phyloP scores from a whole-genome alignment of 2,888 invertebrate species.

The Dorcus hopei region DNA sequence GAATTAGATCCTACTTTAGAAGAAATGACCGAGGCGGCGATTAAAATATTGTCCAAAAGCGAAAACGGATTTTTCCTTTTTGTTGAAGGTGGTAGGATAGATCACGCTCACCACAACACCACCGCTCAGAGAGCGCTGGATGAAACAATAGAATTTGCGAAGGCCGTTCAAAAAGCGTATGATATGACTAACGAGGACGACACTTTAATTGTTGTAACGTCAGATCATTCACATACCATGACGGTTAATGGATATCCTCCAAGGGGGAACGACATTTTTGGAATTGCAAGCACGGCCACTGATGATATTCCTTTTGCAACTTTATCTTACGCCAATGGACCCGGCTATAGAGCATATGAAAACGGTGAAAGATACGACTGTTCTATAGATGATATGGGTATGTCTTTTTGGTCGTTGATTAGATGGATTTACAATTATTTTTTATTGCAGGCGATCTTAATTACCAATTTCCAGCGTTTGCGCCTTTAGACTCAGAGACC shows the following conservation, averaged over 20 bases:
- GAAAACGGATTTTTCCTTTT: slow-evolving; percentile 74
- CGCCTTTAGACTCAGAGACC: slow-evolving; percentile 63
- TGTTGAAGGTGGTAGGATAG: slow-evolving; percentile 75
- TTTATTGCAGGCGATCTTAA: slow-evolving; percentile 46
- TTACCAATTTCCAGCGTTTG: slow-evolving; percentile 59
- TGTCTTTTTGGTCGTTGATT: neutral
- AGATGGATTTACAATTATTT: neutral
- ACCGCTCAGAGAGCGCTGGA: slow-evolving; percentile 66
- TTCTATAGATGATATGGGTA: slow-evolving; percentile 49
- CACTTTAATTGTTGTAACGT: slow-evolving; percentile 74
- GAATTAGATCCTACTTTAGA: slow-evolving; percentile 63
- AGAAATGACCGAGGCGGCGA: slow-evolving; percentile 74
- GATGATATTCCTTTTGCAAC: slow-evolving; percentile 64
- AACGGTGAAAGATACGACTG: slow-evolving; percentile 49
- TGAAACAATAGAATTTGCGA: slow-evolving; percentile 73
- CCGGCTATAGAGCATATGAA: slow-evolving; percentile 54
- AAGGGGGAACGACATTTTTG: slow-evolving; percentile 60
- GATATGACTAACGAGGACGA: slow-evolving; percentile 60
- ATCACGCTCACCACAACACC: slow-evolving; percentile 73
- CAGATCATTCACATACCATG: slow-evolving; percentile 79
- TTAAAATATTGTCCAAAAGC: slow-evolving; percentile 61
- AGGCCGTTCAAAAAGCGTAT: slow-evolving; percentile 57
- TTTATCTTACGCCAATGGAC: slow-evolving; percentile 73
- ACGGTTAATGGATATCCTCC: slow-evolving; percentile 70
- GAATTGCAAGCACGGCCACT: slow-evolving; percentile 52